Evolutionary conservation across 2,888 invertebrate genomes (phyloP).

Genomic region (Drosophila setosimentum): DNA sequence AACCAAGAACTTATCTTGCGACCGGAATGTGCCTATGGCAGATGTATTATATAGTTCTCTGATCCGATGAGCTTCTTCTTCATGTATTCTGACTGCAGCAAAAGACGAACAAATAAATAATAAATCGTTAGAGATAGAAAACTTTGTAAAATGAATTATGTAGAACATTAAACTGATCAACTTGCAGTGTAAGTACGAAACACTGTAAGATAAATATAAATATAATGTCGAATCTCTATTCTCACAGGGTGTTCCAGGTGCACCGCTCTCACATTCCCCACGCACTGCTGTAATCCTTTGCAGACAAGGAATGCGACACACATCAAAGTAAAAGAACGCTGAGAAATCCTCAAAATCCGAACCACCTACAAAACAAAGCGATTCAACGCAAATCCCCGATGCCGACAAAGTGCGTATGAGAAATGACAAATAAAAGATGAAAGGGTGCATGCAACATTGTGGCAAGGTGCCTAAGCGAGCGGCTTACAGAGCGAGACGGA

Average conservation of each 20-base stretch:
- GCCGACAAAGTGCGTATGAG: conserved; percentile 51
- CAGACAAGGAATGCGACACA: conserved; percentile 29
- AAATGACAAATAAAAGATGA: conserved; percentile 14
- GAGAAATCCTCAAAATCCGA: conserved; percentile 42
- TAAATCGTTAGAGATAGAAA: too few relatives aligned
- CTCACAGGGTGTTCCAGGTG: conserved; percentile 11
- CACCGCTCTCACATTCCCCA: not conserved
- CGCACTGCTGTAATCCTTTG: conserved; percentile 46
- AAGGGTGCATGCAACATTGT: conserved; percentile 51
- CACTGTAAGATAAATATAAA: not conserved
- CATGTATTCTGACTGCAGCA: too few relatives aligned
- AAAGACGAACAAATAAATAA: too few relatives aligned
- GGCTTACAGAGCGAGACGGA: conserved; percentile 31
- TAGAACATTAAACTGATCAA: too few relatives aligned
- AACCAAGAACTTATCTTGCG: too few relatives aligned
- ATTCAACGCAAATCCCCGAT: conserved; percentile 50
- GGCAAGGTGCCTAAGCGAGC: conserved; percentile 53
- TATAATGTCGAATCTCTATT: not conserved
- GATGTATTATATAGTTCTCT: too few relatives aligned
- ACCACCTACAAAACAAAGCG: conserved; percentile 64
- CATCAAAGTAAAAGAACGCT: conserved; percentile 48
- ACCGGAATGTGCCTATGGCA: too few relatives aligned
- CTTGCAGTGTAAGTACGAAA: not conserved
- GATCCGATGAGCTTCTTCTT: too few relatives aligned
- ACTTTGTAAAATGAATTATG: too few relatives aligned